Evolutionary conservation across 2,888 invertebrate species (phyloP).

Genomic region (Ypsolopha sequella): DNA sequence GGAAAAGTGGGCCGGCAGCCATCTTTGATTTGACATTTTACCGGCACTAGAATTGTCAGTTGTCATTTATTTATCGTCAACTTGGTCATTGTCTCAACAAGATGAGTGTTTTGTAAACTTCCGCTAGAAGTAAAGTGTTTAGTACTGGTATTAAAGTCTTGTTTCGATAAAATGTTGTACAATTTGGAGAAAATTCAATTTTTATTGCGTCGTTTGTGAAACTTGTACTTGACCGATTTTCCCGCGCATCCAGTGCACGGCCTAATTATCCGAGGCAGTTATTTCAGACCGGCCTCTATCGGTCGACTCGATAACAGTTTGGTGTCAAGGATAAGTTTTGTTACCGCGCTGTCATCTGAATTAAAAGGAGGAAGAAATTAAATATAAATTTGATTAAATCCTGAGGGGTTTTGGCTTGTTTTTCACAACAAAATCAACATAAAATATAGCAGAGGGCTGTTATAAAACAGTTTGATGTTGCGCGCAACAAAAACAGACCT

Average conservation of each 20-base stretch:
- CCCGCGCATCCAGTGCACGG: conserved; percentile 32
- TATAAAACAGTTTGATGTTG: not conserved
- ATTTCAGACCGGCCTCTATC: conserved; percentile 60
- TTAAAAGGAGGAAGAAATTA: not conserved
- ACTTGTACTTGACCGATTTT: conserved; percentile 61
- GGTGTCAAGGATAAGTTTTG: conserved; percentile 62
- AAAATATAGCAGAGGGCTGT: not conserved
- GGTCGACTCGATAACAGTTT: conserved; percentile 57
- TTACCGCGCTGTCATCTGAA: conserved; percentile 20
- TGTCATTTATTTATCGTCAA: conserved; percentile 28
- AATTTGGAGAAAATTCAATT: conserved; percentile 39
- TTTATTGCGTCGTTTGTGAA: conserved; percentile 26
- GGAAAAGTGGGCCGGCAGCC: conserved; percentile 64
- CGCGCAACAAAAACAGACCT: conserved; percentile 28
- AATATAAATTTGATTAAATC: too few relatives aligned
- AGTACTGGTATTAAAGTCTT: conserved; percentile 17
- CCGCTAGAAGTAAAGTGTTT: conserved; percentile 28
- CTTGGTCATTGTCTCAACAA: conserved; percentile 36
- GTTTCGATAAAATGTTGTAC: not conserved
- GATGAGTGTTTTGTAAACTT: conserved; percentile 50
- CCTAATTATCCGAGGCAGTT: conserved; percentile 48
- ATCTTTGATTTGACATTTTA: conserved; percentile 56
- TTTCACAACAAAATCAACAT: too few relatives aligned
- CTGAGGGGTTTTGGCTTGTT: too few relatives aligned
- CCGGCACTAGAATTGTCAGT: conserved; percentile 8